A percentile compares a stretch with the other conserved stretches of the same genome.
These are phyloP conservation scores for Calliopsis andreniformis DNA, from an alignment of 1,140 invertebrate species.

Conservation along the genomic window DNA sequence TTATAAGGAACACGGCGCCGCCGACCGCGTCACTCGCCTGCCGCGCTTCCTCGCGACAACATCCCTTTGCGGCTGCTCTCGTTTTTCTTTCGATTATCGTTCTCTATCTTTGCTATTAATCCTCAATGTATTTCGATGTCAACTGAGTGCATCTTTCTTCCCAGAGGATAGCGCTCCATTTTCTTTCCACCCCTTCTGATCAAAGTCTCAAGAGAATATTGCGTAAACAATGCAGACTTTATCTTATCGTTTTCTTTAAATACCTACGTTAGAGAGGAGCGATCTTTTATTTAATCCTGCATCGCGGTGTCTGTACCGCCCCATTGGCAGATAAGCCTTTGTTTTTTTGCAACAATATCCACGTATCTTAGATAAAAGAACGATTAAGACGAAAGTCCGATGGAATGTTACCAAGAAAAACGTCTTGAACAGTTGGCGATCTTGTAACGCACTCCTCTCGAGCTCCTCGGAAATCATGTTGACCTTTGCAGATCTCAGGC, in stretches of 20 bases:
- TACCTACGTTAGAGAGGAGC: not conserved
- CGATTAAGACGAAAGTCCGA: not conserved
- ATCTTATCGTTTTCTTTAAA: slow-evolving; percentile 22
- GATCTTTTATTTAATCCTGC: not conserved
- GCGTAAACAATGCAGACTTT: not conserved
- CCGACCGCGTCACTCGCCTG: slow-evolving; percentile 34
- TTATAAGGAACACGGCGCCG: slow-evolving; percentile 56
- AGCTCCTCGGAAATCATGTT: slow-evolving; percentile 1
- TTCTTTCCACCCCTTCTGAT: too few species aligned
- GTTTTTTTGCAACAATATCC: not conserved
- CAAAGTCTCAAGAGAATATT: not conserved
- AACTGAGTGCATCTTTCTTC: too few species aligned
- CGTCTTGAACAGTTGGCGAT: not conserved
- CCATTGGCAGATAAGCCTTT: not conserved
- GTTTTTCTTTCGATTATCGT: too few species aligned
- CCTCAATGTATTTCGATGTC: too few species aligned
- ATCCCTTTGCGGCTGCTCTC: not conserved
- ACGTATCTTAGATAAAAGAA: slow-evolving; percentile 5
- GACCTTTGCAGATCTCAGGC: slow-evolving; percentile 2
- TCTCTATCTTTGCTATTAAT: too few species aligned
- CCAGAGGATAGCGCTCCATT: too few species aligned
- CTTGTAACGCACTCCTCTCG: not conserved
- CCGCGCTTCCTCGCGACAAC: slow-evolving; percentile 29
- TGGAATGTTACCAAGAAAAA: not conserved
- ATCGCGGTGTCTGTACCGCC: not conserved